Base-by-base conservation (phyloP, 2,888 invertebrate genomes). In the Protodeltote pygarga region DNA sequence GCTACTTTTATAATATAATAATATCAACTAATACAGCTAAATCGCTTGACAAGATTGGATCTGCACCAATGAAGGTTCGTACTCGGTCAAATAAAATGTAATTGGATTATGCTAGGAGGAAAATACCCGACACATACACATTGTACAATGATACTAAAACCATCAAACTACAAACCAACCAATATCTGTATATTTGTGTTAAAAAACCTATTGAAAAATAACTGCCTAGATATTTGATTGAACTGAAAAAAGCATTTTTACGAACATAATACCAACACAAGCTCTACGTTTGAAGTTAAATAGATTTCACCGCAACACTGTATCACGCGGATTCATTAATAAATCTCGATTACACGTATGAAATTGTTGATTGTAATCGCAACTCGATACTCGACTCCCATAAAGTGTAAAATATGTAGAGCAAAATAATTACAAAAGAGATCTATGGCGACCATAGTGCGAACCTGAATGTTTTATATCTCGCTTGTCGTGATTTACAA, bases 371-470 rank as follows among this genome's bases (percentile, higher is more conserved):
- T 52, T 52, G 49, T 48, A 60, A 63, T 51, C 47, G 25, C 32
- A 59, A 49, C 44, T 55, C 51, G 31, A 52, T 63, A 52, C 31
- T 25, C 32, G 66, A 52, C 33, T 42, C 44, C 49, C 64, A 39
- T 52, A 57, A 53, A 64, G 23, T 53, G 52, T 64, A 58, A 66
- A 67, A 52, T 57, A 60, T 64, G 49, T 57, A 52, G 37, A 53
- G 46, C 48, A 47, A 50, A 59, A 65, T 65, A 65, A 63, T 68
- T 63, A 57, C 53, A 57, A 63, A 61, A 53, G 39, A 61, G 53
- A 61, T 53, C 35, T 40, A 64, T 51, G 46, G 58, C 58, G 34
- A 25, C 32, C 24, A 29, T 59, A 65, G 63, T 52, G 51, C 28
- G 46, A 49, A 47, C 34, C 46, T 62, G 47, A 35, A 59, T 49